phyloP scores from a whole-genome alignment of 2,888 invertebrate genomes.

The Dynastes maya region DNA sequence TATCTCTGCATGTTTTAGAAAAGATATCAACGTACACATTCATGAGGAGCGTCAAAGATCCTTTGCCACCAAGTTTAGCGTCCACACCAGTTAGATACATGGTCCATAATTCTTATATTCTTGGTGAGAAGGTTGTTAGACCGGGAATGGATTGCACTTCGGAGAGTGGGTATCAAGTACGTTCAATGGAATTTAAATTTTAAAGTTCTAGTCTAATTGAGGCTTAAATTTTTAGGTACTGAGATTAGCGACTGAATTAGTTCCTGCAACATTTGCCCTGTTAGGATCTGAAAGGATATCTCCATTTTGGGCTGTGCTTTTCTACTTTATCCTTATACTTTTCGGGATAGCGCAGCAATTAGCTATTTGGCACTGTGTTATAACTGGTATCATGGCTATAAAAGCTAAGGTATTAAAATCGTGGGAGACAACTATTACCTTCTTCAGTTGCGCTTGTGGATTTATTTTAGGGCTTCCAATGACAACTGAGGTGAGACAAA shows the following conservation, averaged over 20 bases:
- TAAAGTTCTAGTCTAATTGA: not conserved
- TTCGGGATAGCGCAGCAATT: slow-evolving; percentile 92
- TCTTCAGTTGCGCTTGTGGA: slow-evolving; percentile 87
- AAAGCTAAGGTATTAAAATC: slow-evolving; percentile 80
- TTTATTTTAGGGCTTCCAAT: slow-evolving; percentile 88
- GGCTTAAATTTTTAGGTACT: slow-evolving; percentile 71
- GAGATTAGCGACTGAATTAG: slow-evolving; percentile 90
- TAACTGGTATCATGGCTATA: slow-evolving; percentile 87
- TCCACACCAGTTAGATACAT: slow-evolving; percentile 79
- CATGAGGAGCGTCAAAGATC: slow-evolving; percentile 77
- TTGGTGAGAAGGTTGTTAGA: slow-evolving; percentile 79
- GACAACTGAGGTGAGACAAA: slow-evolving; percentile 84
- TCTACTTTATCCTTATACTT: slow-evolving; percentile 87
- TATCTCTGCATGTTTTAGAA: slow-evolving; percentile 73
- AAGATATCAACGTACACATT: slow-evolving; percentile 81
- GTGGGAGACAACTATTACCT: slow-evolving; percentile 89
- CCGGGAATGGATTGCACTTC: slow-evolving; percentile 74
- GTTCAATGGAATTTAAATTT: not conserved
- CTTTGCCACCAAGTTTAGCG: slow-evolving; percentile 75
- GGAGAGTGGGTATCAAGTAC: slow-evolving; percentile 84
- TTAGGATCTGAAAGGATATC: slow-evolving; percentile 84
- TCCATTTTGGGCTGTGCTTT: slow-evolving; percentile 90
- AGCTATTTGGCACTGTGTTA: slow-evolving; percentile 93
- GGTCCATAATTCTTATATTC: slow-evolving; percentile 80
- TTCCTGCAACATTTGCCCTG: slow-evolving; percentile 87